Conservation (phyloP, 2,797 vertebrate genomes). For the Cygnus olor region DNA sequence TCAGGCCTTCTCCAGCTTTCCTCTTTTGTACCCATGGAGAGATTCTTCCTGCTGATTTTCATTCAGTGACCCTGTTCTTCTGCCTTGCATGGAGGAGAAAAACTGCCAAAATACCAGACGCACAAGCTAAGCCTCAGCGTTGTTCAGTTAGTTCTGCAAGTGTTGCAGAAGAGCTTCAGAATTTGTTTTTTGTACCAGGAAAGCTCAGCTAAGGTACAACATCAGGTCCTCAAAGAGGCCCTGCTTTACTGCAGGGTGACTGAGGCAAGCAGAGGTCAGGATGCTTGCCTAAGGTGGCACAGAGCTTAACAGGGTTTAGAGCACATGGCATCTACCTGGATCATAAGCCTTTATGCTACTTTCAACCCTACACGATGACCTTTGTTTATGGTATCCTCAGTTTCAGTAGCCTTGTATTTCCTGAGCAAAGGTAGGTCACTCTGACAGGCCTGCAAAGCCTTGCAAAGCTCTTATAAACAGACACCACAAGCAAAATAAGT, state of each 20-base stretch:
- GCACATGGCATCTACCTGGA: fast-evolving
- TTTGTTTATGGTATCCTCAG: neutral
- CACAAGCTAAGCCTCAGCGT: neutral
- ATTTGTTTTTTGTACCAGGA: neutral
- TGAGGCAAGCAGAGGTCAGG: neutral
- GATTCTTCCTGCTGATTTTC: neutral
- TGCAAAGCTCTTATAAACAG: neutral
- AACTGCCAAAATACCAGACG: neutral
- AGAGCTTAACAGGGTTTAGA: neutral
- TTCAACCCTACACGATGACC: neutral
- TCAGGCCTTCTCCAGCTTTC: neutral
- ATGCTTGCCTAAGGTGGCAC: neutral
- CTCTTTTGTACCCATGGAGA: neutral
- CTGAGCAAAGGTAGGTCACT: neutral
- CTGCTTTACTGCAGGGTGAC: neutral
- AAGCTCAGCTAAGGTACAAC: neutral
- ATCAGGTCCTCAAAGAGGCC: neutral
- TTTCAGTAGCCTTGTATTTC: neutral
- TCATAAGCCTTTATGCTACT: neutral
- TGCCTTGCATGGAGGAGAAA: neutral
- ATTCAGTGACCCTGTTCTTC: fast-evolving
- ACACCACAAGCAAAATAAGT: neutral
- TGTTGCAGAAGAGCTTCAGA: neutral
- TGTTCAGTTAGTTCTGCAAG: neutral
- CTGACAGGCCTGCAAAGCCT: neutral